phyloP scores from a whole-genome alignment of 2,113 vertebrate genomes.

The Ifrita kowaldi region DNA sequence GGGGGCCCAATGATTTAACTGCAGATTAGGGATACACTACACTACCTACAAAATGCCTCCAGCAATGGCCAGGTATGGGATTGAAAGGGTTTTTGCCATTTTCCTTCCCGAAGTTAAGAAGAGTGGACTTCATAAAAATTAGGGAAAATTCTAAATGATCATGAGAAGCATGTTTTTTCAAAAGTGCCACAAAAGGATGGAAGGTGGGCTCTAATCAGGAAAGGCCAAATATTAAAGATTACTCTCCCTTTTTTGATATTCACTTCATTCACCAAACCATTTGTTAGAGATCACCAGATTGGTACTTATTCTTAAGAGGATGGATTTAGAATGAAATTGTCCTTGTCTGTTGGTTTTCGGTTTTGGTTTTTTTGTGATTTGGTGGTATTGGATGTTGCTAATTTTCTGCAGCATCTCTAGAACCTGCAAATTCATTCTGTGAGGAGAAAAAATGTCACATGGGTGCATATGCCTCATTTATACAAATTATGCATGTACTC shows the following conservation, averaged over 20 bases:
- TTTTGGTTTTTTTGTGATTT: neutral
- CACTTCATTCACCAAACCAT: neutral
- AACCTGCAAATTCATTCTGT: neutral
- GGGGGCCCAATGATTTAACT: slow-evolving; percentile 4
- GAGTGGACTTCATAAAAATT: slow-evolving; percentile 46
- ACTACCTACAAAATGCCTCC: neutral
- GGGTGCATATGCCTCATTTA: neutral
- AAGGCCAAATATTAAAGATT: slow-evolving; percentile 33
- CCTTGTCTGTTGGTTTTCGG: neutral
- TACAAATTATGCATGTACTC: neutral
- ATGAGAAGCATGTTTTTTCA: slow-evolving; percentile 43
- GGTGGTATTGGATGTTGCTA: neutral
- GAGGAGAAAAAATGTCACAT: neutral
- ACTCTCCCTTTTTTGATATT: slow-evolving; percentile 8
- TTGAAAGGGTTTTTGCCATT: slow-evolving; percentile 55
- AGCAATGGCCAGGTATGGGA: slow-evolving; percentile 13
- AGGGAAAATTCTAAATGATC: slow-evolving; percentile 23
- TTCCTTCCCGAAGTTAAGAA: slow-evolving; percentile 43
- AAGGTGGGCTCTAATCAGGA: neutral
- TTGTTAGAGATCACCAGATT: neutral
- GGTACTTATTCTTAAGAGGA: neutral
- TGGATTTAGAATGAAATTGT: neutral
- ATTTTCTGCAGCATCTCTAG: neutral
- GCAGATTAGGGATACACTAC: slow-evolving; percentile 18
- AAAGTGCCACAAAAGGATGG: slow-evolving; percentile 2